A percentile compares a stretch with the other conserved stretches of the same genome.
These are phyloP conservation scores for Triplophysa bombifrons DNA, from an alignment of 2,797 vertebrate genomes.

Conservation along the genomic window DNA sequence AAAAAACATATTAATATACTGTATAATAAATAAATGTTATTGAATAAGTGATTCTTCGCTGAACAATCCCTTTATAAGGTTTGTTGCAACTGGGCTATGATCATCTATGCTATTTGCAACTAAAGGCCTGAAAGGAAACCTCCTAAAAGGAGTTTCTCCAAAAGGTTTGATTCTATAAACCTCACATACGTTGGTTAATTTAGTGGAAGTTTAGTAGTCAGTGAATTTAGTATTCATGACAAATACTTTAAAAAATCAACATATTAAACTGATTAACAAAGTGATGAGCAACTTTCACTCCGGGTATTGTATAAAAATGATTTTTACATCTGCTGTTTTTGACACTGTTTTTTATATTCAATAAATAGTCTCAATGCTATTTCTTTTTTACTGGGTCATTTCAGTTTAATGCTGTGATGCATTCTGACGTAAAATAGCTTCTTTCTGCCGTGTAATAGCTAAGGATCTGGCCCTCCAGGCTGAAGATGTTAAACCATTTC, in stretches of 20 bases:
- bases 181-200: neutral
- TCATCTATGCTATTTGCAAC: too few species aligned
- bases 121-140: too few species aligned
- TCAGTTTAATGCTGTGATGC: conserved; percentile 6
- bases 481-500: conserved; percentile 7
- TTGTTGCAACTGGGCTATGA: too few species aligned
- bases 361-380: neutral
- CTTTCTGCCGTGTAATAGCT: conserved; percentile 19
- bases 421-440: conserved; percentile 42
- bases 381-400: conserved; percentile 20
- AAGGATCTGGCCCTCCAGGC: conserved; percentile 27
- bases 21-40: too few species aligned
- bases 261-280: neutral
- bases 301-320: too few species aligned
- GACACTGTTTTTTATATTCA: neutral
- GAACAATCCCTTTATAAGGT: too few species aligned
- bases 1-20: too few species aligned
- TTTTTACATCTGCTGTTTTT: neutral
- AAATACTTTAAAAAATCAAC: neutral
- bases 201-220: neutral
- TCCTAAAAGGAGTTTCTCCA: too few species aligned
- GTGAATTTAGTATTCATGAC: neutral
- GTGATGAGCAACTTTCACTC: neutral
- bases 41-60: too few species aligned
- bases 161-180: neutral